These are phyloP conservation scores for Laterallus jamaicensis DNA, from an alignment of 2,113 vertebrate species.

Conservation along the genomic window DNA sequence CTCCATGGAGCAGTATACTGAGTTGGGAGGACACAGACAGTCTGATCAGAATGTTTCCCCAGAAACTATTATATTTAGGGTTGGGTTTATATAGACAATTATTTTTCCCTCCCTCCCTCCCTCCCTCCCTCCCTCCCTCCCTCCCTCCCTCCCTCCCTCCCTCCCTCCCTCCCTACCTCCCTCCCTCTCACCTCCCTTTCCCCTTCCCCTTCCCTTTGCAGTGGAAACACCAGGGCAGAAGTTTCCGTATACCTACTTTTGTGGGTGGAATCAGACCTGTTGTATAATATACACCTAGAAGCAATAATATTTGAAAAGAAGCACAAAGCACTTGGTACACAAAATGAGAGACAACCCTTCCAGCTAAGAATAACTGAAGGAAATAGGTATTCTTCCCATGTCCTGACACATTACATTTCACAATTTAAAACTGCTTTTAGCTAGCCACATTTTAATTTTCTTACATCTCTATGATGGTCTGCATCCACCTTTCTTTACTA, in stretches of 20 bases:
- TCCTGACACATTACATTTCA: background rate
- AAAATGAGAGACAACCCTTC: background rate
- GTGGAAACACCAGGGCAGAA: background rate
- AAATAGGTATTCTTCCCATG: background rate
- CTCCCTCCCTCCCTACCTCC: background rate
- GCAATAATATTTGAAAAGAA: background rate
- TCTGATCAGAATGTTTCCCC: background rate
- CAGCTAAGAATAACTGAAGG: background rate
- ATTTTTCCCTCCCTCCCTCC: background rate
- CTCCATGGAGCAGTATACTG: background rate
- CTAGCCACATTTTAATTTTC: background rate
- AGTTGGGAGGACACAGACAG: background rate
- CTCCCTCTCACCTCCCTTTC: too few species aligned
- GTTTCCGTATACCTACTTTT: background rate
- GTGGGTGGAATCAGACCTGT: background rate
- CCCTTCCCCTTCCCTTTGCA: too few species aligned
- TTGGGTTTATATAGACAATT: background rate
- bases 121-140: too few species aligned
- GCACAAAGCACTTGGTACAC: background rate
- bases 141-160: fast-evolving
- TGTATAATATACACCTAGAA: background rate
- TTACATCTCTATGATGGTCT: background rate
- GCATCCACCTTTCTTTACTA: background rate
- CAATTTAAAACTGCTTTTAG: background rate
- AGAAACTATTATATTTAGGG: background rate